Percentiles rank a stretch among this genome's conserved stretches.
These are phyloP conservation scores for Apostichopus parvimensis DNA, from an alignment of 35 echinoderm and acorn worm genomes.

Conservation along the genomic window DNA sequence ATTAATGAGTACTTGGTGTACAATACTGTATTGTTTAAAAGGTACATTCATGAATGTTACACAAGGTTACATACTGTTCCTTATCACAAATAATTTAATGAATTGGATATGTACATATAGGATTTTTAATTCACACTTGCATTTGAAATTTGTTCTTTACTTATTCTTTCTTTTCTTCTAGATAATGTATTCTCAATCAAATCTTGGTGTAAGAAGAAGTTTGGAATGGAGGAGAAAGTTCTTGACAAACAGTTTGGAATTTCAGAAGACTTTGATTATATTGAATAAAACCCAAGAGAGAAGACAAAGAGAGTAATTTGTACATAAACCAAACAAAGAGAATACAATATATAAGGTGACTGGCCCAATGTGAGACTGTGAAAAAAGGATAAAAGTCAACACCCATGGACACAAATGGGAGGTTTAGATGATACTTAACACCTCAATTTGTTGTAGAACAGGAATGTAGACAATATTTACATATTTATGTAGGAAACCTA, in stretches of 20 bases:
- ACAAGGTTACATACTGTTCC: background rate
- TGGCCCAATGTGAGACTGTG: background rate
- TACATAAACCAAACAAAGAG: background rate
- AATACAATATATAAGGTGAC: background rate
- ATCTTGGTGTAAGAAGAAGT: conserved; percentile 98
- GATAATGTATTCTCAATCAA: conserved; percentile 97
- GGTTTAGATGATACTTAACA: too few species aligned
- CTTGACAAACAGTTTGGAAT: conserved; percentile 98
- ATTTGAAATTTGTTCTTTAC: too few species aligned
- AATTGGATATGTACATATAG: background rate
- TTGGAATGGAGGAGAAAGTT: conserved; percentile 86
- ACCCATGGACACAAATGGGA: too few species aligned
- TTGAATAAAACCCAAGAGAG: conserved; percentile 56
- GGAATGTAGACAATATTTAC: too few species aligned
- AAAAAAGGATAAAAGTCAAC: too few species aligned
- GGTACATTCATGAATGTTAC: too few species aligned
- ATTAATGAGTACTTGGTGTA: too few species aligned
- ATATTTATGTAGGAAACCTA: too few species aligned
- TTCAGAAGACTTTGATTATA: conserved; percentile 98
- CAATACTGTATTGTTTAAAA: too few species aligned
- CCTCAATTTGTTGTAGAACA: too few species aligned
- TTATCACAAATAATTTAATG: background rate
- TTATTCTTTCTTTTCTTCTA: conserved; percentile 47
- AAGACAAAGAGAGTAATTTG: background rate
- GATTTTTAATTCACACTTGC: background rate